phyloP scores from a whole-genome alignment of 2,888 invertebrate species.

The Scrobipalpa costella region DNA sequence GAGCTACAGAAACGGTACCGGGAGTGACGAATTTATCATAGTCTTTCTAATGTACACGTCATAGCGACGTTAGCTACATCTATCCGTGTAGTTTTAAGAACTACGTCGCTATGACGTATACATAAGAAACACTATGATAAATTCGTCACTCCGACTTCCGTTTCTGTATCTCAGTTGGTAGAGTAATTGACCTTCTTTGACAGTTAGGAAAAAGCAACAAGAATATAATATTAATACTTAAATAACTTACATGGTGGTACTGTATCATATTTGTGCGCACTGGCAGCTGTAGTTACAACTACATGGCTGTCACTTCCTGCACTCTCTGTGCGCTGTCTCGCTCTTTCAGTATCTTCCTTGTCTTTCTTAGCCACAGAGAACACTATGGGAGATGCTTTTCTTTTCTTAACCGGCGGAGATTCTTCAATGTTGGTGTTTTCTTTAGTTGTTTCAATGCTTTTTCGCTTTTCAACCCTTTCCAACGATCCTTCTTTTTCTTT shows the following conservation, averaged over 20 bases:
- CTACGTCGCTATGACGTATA: too few species aligned
- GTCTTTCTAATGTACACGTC: too few species aligned
- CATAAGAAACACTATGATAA: too few species aligned
- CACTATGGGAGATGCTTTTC: constrained; percentile 80
- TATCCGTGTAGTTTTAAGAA: too few species aligned
- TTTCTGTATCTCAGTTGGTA: too few species aligned
- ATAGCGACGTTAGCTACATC: too few species aligned
- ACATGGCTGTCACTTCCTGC: constrained; percentile 69
- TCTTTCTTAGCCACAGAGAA: constrained; percentile 69
- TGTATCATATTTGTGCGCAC: constrained; percentile 79
- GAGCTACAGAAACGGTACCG: too few species aligned
- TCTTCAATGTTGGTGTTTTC: background rate
- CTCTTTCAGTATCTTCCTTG: constrained; percentile 34
- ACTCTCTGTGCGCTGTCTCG: constrained; percentile 71
- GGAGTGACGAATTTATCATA: too few species aligned
- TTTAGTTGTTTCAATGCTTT: constrained; percentile 30
- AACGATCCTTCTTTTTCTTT: constrained; percentile 20
- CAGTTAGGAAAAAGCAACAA: too few species aligned
- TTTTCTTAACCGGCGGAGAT: constrained; percentile 49
- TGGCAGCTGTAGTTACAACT: constrained; percentile 55
- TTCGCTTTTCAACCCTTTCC: constrained; percentile 42
- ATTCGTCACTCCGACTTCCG: too few species aligned
- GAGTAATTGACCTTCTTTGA: too few species aligned
- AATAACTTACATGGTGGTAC: constrained; percentile 79
- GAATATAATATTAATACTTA: too few species aligned